Conservation (phyloP, 2,888 invertebrate genomes). For the Acrocyrtus sp. region DNA sequence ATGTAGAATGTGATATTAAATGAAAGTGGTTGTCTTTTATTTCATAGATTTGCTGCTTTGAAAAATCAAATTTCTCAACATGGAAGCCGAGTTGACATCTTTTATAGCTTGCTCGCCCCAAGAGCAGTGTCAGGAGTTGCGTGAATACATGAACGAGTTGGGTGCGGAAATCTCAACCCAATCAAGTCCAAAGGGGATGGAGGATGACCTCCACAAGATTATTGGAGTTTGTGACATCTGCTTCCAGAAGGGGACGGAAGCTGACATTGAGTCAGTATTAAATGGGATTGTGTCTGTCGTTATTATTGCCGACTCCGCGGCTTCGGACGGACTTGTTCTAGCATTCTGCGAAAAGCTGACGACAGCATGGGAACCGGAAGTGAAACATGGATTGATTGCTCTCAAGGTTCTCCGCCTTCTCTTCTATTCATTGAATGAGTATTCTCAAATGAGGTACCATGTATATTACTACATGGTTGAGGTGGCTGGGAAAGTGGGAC, state of each 20-base stretch:
- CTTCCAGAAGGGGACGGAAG: slow-evolving; percentile 83
- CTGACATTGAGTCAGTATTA: slow-evolving; percentile 90
- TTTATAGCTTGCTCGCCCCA: slow-evolving; percentile 63
- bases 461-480: slow-evolving; percentile 92
- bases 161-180: slow-evolving; percentile 96
- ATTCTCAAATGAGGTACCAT: slow-evolving; percentile 87
- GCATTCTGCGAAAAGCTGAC: slow-evolving; percentile 93
- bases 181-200: slow-evolving; percentile 87
- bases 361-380: slow-evolving; percentile 78
- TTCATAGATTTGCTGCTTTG: not conserved
- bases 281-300: slow-evolving; percentile 94
- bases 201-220: slow-evolving; percentile 93
- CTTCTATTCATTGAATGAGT: slow-evolving; percentile 89
- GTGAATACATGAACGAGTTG: slow-evolving; percentile 88
- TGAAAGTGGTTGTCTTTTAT: not conserved
- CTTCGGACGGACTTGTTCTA: slow-evolving; percentile 70
- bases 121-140: slow-evolving; percentile 75
- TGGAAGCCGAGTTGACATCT: slow-evolving; percentile 63
- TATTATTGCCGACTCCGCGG: slow-evolving; percentile 61
- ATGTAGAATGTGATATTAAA: not conserved
- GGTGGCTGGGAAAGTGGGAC: slow-evolving; percentile 88
- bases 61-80: slow-evolving; percentile 22
- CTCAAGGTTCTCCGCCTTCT: slow-evolving; percentile 90
- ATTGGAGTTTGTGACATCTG: slow-evolving; percentile 93
- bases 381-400: slow-evolving; percentile 82